Evolutionary conservation across 1,140 invertebrate species (phyloP), one percentile per base, ranked within the genome.

Genomic region (Megalonaias nervosa): DNA sequence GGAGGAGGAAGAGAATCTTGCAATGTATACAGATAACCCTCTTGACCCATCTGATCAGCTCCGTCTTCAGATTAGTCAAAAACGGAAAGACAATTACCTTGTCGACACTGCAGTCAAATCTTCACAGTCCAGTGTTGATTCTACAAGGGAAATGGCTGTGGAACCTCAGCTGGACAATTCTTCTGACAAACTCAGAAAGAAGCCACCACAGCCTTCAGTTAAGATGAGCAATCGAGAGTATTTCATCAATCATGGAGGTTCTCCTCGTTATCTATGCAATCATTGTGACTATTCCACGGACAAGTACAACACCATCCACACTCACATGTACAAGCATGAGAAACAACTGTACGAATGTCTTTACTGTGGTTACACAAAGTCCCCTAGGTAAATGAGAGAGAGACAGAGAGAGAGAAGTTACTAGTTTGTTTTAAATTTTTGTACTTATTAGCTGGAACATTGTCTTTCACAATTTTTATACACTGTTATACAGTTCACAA

Each of bases 281-380:
- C 68, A 72, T 23, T 78, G 76, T 67, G 70, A 67, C n/a, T 78
- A 78, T 26, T 71, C 71, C 11, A 78, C 76, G 21, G 71, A 78
- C 48, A 78, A 78, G 48, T 78, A 78, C 71, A 78, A 78, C 31
- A 78, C 76, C 1, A 78, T 78, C 48, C 76, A 78, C 55, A 78
- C 73, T 48, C 76, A 78, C 59, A 78, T 78, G 76, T 74, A 78
- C 48, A 57, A 71, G 23, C 76, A 78, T 60, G 76, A 78, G 48
- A 69, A 71, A 61, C 76, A 78, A 31, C 64, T 71, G 1, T 78
- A 78, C 21, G 71, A 78, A 38, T 78, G 76, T 68, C 76, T 70
- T 14, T 78, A 78, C 58, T 78, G 76, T 57, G 76, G 76, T 3
- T 78, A 78, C 58, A 72, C 71, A 67, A 65, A 71, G 1, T 78